Evolutionary conservation across 2,113 vertebrate genomes (phyloP).

Genomic region (Elanus axillaris): DNA sequence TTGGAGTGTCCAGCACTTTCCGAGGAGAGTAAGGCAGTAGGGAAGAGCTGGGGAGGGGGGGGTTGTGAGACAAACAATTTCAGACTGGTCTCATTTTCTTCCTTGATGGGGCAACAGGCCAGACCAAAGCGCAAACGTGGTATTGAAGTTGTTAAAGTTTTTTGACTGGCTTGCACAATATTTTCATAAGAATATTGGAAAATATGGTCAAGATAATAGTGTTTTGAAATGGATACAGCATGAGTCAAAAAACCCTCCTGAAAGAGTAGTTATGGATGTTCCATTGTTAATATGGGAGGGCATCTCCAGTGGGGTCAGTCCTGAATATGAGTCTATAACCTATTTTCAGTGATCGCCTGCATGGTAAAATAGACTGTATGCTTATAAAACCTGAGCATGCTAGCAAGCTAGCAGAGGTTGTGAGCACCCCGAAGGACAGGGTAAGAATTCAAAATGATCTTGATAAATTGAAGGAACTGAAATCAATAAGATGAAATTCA

Average conservation of each 20-base stretch:
- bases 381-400: not conserved
- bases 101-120: not conserved
- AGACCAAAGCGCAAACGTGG: not conserved
- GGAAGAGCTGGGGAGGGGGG: no score
- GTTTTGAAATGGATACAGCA: not conserved
- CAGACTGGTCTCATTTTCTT: not conserved
- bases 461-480: constrained; percentile 27
- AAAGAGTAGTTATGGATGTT: not conserved
- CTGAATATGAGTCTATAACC: not conserved
- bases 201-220: not conserved
- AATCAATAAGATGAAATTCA: constrained; percentile 58
- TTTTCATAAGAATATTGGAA: not conserved
- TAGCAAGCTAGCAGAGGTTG: not conserved
- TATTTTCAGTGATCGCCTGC: not conserved
- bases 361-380: not conserved
- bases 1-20: no score
- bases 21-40: not conserved
- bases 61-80: not conserved
- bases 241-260: not conserved
- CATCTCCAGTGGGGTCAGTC: not conserved
- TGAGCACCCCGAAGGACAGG: not conserved
- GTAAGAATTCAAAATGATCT: constrained; percentile 29
- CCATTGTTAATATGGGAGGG: not conserved
- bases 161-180: not conserved
- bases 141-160: not conserved